A percentile compares a stretch with the other conserved stretches of the same genome.
These are phyloP conservation scores for Drosophila suboccidentalis DNA, from an alignment of 2,888 invertebrate genomes.

Conservation along the genomic window DNA sequence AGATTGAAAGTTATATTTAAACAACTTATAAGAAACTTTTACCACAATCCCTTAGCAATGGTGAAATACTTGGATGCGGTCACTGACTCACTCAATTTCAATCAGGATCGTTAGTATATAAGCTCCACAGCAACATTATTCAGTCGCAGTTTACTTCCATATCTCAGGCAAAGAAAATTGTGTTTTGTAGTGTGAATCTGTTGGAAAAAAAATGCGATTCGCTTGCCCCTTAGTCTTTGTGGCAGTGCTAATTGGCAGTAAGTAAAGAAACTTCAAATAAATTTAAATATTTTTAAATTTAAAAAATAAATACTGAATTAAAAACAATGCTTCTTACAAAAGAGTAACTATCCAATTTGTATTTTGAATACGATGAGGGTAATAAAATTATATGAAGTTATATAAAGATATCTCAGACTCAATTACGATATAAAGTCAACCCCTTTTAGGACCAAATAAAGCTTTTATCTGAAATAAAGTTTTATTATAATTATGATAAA, in stretches of 20 bases:
- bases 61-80: neutral
- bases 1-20: neutral
- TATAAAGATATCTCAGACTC: no score
- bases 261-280: neutral
- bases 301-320: neutral
- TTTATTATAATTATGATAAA: neutral
- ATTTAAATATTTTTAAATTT: neutral
- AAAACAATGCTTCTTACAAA: no score
- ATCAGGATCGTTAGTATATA: constrained; percentile 4
- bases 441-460: no score
- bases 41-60: neutral
- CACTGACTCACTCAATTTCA: neutral
- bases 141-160: neutral
- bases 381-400: no score
- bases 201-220: neutral
- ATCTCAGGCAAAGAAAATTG: neutral
- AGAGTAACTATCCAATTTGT: no score
- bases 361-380: no score
- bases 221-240: neutral
- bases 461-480: neutral
- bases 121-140: neutral
- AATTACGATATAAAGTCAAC: no score
- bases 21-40: neutral
- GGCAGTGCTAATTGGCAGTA: constrained; percentile 11
- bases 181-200: neutral